Evolutionary conservation across 2,797 vertebrate species (phyloP), one percentile per base, ranked within the genome.

Genomic region (Nannoperca australis): DNA sequence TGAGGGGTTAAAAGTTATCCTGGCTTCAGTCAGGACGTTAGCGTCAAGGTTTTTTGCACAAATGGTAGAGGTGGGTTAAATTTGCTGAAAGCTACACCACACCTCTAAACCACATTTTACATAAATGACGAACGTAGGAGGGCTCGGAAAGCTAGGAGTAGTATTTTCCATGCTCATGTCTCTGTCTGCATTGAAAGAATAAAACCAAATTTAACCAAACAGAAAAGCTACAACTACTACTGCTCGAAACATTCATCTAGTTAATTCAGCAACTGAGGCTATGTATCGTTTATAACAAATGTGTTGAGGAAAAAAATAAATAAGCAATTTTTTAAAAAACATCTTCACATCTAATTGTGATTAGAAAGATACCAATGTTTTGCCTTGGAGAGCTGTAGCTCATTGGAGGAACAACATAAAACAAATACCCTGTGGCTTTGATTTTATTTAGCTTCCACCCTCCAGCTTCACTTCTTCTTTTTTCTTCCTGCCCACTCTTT

Each of bases 381-480:
- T 24, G 34, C 55, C 44, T 65, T 15, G 5, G 10, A 59, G 58
- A 15, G 4, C 24, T 30, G 54, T 4, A 72, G 53, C 71, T 81
- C 42, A 27, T 64, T 13, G 24, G 15, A 70, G 47, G n/a, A 62
- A 20, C 20, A 17, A 69, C 44, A 76, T 53, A 2, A 44, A 84
- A 80, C 55, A 81, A 65, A 85, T 49, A 49, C 42, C 83, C 66
- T 49, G 44, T 20, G 42, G 78, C 60, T 75, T 59, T 76, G 78
- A 84, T 84, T 88, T 85, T 84, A 78, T 89, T 89, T 79, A 76
- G 75, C 85, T 77, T 70, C 78, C 54, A 47, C 65, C 66, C 64
- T 80, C 47, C 50, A 42, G 74, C 66, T 61, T 70, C 55, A 60
- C 67, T 14, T 18, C 47, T 60, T 60, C 66, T 74, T 22, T 22